Percentiles rank a stretch among this genome's conserved stretches.
These are phyloP conservation scores for Otis tarda DNA, from an alignment of 2,113 vertebrate species.

Conservation along the genomic window DNA sequence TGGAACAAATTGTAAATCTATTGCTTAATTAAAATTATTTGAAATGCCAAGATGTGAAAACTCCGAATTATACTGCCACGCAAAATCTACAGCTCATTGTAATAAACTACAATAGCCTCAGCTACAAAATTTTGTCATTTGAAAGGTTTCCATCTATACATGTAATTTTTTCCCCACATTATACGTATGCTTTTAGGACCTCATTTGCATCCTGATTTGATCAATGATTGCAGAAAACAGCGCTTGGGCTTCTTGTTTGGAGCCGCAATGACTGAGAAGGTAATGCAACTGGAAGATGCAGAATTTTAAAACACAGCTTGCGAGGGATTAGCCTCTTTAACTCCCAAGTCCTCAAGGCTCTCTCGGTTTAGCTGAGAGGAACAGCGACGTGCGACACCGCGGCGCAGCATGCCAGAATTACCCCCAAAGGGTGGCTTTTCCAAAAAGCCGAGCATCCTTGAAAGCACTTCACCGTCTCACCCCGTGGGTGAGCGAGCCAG, in stretches of 20 bases:
- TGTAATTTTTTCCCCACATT: background rate
- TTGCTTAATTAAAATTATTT: slow-evolving; percentile 47
- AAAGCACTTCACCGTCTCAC: background rate
- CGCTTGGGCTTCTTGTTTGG: background rate
- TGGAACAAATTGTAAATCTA: slow-evolving; percentile 55
- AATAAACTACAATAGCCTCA: background rate
- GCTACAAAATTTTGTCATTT: background rate
- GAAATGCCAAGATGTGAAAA: slow-evolving; percentile 36
- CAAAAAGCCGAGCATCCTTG: background rate
- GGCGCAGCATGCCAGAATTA: fast-evolving
- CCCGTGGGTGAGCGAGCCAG: background rate
- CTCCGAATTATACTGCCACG: slow-evolving; percentile 1
- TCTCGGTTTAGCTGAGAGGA: background rate
- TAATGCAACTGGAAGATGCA: fast-evolving
- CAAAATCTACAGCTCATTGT: background rate
- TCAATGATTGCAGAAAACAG: background rate
- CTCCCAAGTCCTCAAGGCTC: background rate
- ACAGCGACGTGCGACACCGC: background rate
- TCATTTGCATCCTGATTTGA: background rate
- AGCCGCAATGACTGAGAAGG: background rate
- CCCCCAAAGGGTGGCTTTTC: background rate
- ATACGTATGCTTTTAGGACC: background rate
- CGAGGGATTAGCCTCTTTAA: background rate
- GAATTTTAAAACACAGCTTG: background rate
- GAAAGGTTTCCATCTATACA: background rate